Percentiles rank a stretch among this genome's conserved stretches.
Conservation (phyloP, 2,797 vertebrate species). For the Scyliorhinus canicula region DNA sequence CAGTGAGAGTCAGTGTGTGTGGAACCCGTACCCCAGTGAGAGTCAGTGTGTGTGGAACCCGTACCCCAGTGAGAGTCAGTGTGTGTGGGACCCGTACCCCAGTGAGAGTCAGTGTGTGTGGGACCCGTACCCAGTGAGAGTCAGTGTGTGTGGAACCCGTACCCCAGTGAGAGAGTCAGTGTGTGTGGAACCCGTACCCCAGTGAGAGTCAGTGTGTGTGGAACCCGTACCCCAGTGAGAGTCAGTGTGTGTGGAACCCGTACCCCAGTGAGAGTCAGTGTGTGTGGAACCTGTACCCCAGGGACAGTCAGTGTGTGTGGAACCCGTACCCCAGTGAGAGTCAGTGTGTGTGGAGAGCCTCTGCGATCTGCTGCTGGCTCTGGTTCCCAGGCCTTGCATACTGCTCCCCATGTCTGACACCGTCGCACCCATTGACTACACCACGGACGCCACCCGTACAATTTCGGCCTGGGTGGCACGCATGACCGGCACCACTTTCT, state of each 20-base stretch:
- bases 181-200: neutral
- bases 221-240: neutral
- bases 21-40: neutral
- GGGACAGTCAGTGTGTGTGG: neutral
- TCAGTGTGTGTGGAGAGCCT: neutral
- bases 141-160: neutral
- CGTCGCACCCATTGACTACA: too few species aligned
- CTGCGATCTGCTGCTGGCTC: too few species aligned
- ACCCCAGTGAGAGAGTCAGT: neutral
- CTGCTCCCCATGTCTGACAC: too few species aligned
- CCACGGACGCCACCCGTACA: too few species aligned
- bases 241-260: neutral
- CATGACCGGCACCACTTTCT: too few species aligned
- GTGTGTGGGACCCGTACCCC: neutral
- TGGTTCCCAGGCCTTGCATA: too few species aligned
- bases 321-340: neutral
- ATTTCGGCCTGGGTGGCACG: too few species aligned
- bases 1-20: conserved; percentile 44
- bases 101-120: neutral
- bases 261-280: neutral
- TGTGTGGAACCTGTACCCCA: neutral
- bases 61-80: conserved; percentile 58
- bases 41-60: conserved; percentile 67
- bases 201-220: neutral
- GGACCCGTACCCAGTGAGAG: conserved; percentile 71